Conservation (phyloP, 1,140 invertebrate species). For the Psilanteris sp. region DNA sequence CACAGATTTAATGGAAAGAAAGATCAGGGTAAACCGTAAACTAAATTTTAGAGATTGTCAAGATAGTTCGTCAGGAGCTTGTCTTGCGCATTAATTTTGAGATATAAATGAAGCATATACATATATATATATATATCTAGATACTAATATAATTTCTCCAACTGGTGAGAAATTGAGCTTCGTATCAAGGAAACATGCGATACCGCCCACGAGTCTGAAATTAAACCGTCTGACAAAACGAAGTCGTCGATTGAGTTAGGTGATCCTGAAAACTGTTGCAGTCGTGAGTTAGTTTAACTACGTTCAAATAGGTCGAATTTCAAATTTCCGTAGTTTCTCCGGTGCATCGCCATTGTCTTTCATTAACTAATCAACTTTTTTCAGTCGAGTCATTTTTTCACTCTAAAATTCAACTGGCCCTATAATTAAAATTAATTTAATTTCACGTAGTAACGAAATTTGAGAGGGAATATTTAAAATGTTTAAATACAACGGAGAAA, state of each 20-base stretch:
- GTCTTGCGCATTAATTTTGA: slow-evolving; percentile 31
- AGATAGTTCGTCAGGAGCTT: background rate
- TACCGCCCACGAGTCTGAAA: slow-evolving; percentile 18
- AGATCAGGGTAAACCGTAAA: slow-evolving; percentile 10
- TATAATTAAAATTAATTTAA: too few species aligned
- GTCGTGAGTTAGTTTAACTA: slow-evolving; percentile 7
- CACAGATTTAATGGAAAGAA: slow-evolving; percentile 1
- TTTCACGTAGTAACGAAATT: too few species aligned
- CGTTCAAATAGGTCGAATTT: slow-evolving; percentile 16
- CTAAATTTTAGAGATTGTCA: slow-evolving; percentile 7
- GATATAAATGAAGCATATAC: slow-evolving; percentile 25
- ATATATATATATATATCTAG: too few species aligned
- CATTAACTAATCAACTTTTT: too few species aligned
- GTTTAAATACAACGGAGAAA: too few species aligned
- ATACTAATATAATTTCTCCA: slow-evolving; percentile 48
- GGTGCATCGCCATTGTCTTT: background rate
- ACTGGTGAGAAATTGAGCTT: slow-evolving; percentile 45
- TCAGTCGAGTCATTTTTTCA: too few species aligned
- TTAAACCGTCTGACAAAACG: slow-evolving; percentile 45
- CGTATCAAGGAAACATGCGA: slow-evolving; percentile 33
- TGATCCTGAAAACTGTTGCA: slow-evolving; percentile 29
- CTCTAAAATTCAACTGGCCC: too few species aligned
- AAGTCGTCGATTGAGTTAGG: slow-evolving; percentile 32
- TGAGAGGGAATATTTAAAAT: too few species aligned
- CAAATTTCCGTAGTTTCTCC: slow-evolving; percentile 3